Conservation (phyloP, 2,888 invertebrate species). For the Pedicia rivosa region DNA sequence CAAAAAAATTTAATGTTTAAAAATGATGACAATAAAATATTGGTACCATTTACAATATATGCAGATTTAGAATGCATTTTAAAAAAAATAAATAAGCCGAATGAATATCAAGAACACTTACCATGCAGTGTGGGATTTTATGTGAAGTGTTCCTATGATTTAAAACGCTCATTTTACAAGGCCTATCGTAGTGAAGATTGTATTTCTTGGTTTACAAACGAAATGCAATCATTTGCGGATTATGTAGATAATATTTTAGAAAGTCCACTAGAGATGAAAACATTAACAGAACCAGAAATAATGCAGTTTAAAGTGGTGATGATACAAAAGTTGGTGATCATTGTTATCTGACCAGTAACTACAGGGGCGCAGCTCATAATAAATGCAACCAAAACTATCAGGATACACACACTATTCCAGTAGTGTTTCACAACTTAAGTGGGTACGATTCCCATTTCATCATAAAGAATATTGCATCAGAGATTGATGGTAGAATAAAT, state of each 20-base stretch:
- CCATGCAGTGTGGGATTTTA: slow-evolving; percentile 14
- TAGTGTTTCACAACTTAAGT: neutral
- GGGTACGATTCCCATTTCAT: slow-evolving; percentile 10
- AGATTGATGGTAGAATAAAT: neutral
- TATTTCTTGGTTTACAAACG: slow-evolving; percentile 5
- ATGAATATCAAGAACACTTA: slow-evolving; percentile 9
- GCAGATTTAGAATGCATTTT: slow-evolving; percentile 13
- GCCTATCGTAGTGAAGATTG: slow-evolving; percentile 6
- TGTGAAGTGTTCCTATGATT: slow-evolving; percentile 14
- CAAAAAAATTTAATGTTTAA: slow-evolving; percentile 9
- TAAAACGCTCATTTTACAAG: slow-evolving; percentile 10
- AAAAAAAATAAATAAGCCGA: slow-evolving; percentile 1
- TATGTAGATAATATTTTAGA: neutral
- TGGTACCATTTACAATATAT: slow-evolving; percentile 11
- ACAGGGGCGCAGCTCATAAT: slow-evolving; percentile 2
- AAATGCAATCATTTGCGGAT: slow-evolving; percentile 1
- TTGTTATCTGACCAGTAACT: slow-evolving; percentile 11
- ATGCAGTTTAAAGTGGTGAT: neutral
- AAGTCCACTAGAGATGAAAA: neutral
- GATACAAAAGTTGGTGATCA: slow-evolving; percentile 11
- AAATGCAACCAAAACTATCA: neutral
- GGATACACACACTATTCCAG: neutral
- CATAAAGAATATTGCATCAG: neutral
- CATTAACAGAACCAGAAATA: neutral
- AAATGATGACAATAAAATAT: slow-evolving; percentile 9